phyloP scores from a whole-genome alignment of 2,888 invertebrate genomes.

The Eugnorisma glareosa region DNA sequence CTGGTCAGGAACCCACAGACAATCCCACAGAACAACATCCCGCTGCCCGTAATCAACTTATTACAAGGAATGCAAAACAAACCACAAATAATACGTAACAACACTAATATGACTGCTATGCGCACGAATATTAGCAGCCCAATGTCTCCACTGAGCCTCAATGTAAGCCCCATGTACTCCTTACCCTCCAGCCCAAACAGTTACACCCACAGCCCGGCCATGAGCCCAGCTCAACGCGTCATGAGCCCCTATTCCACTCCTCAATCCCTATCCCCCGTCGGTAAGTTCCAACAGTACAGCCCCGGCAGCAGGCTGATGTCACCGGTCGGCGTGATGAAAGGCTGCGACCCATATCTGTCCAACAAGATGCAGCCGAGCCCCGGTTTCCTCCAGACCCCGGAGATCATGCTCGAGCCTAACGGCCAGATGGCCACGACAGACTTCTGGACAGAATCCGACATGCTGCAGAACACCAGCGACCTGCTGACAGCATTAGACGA shows the following conservation, averaged over 20 bases:
- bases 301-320: constrained; percentile 79
- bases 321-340: constrained; percentile 78
- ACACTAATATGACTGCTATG: constrained; percentile 67
- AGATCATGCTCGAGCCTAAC: constrained; percentile 79
- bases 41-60: constrained; percentile 81
- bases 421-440: constrained; percentile 78
- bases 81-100: constrained; percentile 72
- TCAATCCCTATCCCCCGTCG: constrained; percentile 83
- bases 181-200: constrained; percentile 82
- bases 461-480: constrained; percentile 82
- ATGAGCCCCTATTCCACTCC: constrained; percentile 85
- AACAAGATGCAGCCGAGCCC: constrained; percentile 87
- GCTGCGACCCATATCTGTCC: constrained; percentile 84
- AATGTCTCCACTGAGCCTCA: constrained; percentile 84
- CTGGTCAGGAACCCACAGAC: constrained; percentile 73
- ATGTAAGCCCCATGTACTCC: constrained; percentile 84
- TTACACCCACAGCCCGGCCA: constrained; percentile 84
- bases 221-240: constrained; percentile 82
- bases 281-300: constrained; percentile 81
- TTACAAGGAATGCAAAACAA: constrained; percentile 76
- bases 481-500: constrained; percentile 85
- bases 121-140: constrained; percentile 72
- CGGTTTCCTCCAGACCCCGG: constrained; percentile 76
- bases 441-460: constrained; percentile 84
- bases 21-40: constrained; percentile 70